Base-by-base conservation (phyloP, 2,888 invertebrate genomes). In the Chrysolina haemoptera region DNA sequence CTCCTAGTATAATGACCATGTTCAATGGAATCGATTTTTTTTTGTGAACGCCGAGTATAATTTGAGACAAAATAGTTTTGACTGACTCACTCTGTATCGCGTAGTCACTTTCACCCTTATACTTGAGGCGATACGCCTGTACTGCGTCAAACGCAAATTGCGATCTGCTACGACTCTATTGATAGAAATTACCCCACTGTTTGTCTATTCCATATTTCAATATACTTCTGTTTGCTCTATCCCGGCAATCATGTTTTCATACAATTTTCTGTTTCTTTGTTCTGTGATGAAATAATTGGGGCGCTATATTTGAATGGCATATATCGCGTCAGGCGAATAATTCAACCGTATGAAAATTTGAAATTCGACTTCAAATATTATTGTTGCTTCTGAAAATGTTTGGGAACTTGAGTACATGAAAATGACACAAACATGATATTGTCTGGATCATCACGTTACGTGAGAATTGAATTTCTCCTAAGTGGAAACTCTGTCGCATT, bases 81-180 rank as follows among this genome's bases (percentile, higher is more conserved):
- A n/a, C n/a, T n/a, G n/a, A n/a, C n/a, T n/a, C n/a, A n/a, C n/a
- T 8, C 27, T 27, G 35, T 35, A 35, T 35, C 35, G 8, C 8
- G 35, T 35, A 27, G 27, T 27, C 27, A 27, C 27, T 5, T 27
- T 27, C 27, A 27, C 35, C 8, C 35, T 35, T 35, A 4, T 0
- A 43, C 43, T 2, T 2, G 18, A 20, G 14, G 18, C 6, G 18
- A 50, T 16, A 1, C 65, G 48, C 65, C 82, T 83, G 81, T 79
- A 82, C 82, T 82, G 82, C 83, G 82, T 81, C 83, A 80, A 82
- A 81, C 77, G 80, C 80, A 81, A 82, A 82, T 82, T 78, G 79
- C 79, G 75, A 75, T 78, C 67, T 70, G 75, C 78, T 74, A 74
- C 78, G 66, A 73, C 71, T 72, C 76, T 79, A 77, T 71, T 75